phyloP scores from a whole-genome alignment of 2,797 vertebrate species.

The Neoniphon sammara region DNA sequence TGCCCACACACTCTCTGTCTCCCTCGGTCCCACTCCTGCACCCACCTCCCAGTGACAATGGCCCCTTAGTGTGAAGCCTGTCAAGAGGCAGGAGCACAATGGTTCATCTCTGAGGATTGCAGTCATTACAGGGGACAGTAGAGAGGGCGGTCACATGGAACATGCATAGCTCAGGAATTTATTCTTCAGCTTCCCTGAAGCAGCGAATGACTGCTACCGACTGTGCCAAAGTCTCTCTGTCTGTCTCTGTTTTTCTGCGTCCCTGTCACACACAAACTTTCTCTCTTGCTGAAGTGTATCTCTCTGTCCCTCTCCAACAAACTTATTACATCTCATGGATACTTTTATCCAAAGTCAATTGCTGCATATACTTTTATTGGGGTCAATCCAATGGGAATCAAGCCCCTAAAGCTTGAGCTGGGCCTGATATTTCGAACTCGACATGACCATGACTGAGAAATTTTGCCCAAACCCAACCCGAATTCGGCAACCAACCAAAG shows the following conservation, averaged over 20 bases:
- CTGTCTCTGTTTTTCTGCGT: constrained; percentile 34
- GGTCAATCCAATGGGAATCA: too few relatives aligned
- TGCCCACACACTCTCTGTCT: constrained; percentile 41
- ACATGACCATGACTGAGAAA: too few relatives aligned
- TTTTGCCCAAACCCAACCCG: too few relatives aligned
- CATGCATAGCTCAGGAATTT: constrained; percentile 22
- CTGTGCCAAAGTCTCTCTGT: constrained; percentile 28
- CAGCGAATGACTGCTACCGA: constrained; percentile 32
- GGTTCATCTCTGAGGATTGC: constrained; percentile 69
- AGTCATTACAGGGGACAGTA: constrained; percentile 49
- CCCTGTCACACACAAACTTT: constrained; percentile 27
- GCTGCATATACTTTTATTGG: too few relatives aligned
- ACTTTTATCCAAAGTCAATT: too few relatives aligned
- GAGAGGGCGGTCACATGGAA: constrained; percentile 21
- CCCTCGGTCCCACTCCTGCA: constrained; percentile 50
- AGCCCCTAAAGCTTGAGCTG: too few relatives aligned
- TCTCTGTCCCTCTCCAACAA: background rate
- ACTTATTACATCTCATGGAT: too few relatives aligned
- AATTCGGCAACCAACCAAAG: too few relatives aligned
- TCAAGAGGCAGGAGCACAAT: constrained; percentile 58
- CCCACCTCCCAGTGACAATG: constrained; percentile 73
- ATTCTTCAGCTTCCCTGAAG: constrained; percentile 42
- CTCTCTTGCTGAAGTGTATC: constrained; percentile 6
- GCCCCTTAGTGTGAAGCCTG: constrained; percentile 67
- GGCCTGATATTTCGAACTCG: too few relatives aligned